Base-by-base conservation (phyloP, 2,888 invertebrate species). In the Vesta saturnalis region DNA sequence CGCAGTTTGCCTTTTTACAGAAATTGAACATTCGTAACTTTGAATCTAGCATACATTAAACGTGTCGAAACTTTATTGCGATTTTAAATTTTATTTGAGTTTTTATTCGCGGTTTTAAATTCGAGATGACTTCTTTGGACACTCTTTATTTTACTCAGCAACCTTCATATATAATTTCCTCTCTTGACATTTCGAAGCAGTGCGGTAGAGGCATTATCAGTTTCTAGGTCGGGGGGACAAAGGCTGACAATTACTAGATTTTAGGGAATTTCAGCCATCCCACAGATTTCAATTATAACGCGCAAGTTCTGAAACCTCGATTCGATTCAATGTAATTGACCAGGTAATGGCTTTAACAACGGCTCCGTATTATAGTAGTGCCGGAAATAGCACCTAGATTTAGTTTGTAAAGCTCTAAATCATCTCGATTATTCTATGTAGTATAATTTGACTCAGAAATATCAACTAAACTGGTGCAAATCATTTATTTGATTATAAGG, bases 271-370 rank as follows among this genome's bases (percentile, higher is more conserved):
- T 80, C 80, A 81, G 78, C 80, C 77, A 82, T 83, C 80, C 83
- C 81, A 80, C 82, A 81, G 83, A 83, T 83, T 84, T 83, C 83
- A 83, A 84, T 84, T 83, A 83, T 84, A 83, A 83, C 79, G 79
- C 80, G 76, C 57, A 65, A 80, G 79, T 79, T 82, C 82, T 80
- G 79, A 83, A 83, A 83, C 82, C 82, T 81, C 82, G 80, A 82
- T 83, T 81, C 82, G 81, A 82, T 82, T 82, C 79, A 79, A 82
- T 83, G 83, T 83, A 83, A 83, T 83, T 83, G 83, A 83, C 83
- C 83, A 83, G 82, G 82, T 83, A 84, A 83, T 83, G 79, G 83
- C 80, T 83, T 81, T 80, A 82, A 78, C 80, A 82, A 81, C 77
- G 79, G 81, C 80, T 81, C 82, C 81, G 82, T 82, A 82, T 82